phyloP scores from a whole-genome alignment of 2,797 vertebrate species.

The Petrocephalus sullivani region DNA sequence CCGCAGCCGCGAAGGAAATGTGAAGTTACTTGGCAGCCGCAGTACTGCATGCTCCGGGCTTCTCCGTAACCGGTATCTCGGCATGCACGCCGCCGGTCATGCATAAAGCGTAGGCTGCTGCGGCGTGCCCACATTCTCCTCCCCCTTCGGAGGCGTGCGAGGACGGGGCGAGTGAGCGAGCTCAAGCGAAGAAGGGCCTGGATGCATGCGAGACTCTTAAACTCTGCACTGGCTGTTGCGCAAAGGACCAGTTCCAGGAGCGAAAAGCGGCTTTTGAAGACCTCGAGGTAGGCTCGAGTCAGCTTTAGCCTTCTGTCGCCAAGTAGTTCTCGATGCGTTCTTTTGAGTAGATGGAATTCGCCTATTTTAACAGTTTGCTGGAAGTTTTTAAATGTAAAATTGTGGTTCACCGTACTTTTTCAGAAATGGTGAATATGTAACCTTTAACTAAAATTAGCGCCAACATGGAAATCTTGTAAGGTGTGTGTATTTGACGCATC shows the following conservation, averaged over 20 bases:
- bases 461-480: neutral
- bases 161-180: neutral
- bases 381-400: neutral
- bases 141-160: neutral
- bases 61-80: conserved; percentile 29
- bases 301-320: conserved; percentile 14
- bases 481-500: neutral
- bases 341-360: neutral
- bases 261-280: neutral
- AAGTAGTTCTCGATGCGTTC: neutral
- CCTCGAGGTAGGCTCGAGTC: neutral
- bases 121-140: neutral
- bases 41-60: neutral
- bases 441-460: neutral
- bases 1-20: neutral
- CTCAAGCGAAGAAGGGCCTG: neutral
- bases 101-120: neutral
- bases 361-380: neutral
- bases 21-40: neutral
- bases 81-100: neutral
- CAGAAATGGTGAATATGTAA: neutral
- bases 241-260: neutral
- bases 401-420: neutral
- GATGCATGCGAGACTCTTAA: neutral
- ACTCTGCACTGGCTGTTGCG: neutral